Conservation (phyloP, 92 coral and sea anemone species). For the Porites divaricata region DNA sequence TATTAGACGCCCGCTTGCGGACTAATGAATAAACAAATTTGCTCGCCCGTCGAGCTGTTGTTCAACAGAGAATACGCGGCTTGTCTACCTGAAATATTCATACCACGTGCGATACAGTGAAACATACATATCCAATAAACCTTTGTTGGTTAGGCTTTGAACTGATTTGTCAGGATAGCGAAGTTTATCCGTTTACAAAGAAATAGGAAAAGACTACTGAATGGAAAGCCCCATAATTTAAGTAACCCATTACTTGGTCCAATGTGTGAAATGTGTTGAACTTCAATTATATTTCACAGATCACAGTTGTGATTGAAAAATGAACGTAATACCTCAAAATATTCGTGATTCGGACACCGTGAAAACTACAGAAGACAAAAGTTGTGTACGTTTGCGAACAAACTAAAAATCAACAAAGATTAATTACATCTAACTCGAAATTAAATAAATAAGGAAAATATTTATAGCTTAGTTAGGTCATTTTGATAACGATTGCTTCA, state of each 20-base stretch:
- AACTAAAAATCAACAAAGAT: neutral
- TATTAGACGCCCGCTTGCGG: conserved; percentile 24
- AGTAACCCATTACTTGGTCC: neutral
- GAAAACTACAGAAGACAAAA: neutral
- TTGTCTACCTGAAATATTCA: conserved; percentile 42
- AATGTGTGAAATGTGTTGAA: neutral
- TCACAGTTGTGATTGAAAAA: neutral
- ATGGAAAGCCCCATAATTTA: neutral
- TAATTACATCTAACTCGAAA: neutral
- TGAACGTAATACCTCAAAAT: no score
- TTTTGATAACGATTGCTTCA: conserved; percentile 6
- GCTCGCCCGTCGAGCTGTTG: conserved; percentile 21
- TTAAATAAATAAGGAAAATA: conserved; percentile 1
- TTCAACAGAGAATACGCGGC: conserved; percentile 27
- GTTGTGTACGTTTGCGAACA: neutral
- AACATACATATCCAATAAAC: neutral
- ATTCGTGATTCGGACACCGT: neutral
- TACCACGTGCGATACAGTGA: conserved; percentile 37
- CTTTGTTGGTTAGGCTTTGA: neutral
- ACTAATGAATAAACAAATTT: conserved; percentile 25
- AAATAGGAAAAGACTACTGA: neutral
- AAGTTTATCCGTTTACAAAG: neutral
- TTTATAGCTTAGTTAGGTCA: conserved; percentile 7
- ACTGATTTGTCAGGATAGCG: neutral
- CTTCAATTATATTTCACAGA: neutral